Base-by-base conservation (phyloP, 2,888 invertebrate genomes). In the Melitaea athalia region DNA sequence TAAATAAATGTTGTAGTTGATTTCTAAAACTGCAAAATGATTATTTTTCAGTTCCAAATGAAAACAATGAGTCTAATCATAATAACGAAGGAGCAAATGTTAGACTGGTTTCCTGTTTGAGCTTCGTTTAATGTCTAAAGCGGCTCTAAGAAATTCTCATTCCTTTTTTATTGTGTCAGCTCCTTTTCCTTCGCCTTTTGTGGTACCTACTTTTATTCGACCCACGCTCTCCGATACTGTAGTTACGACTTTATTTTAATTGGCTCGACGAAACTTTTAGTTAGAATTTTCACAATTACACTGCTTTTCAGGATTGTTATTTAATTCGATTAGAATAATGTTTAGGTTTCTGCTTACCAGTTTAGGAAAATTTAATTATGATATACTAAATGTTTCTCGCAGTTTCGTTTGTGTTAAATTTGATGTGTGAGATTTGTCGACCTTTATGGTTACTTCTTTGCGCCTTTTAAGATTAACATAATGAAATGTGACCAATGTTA, bases 1-100 rank as follows among this genome's bases (percentile, higher is more conserved):
- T 45, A 45, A 4, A 10, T 12, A 45, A 14, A 14, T 45, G 8
- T 45, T 45, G 11, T 43, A 43, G 11, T 33, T 14, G 53, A 17
- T 65, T 50, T 59, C 6, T 43, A 14, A 31, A 60, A 55, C 47
- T 67, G n/a, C 38, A 62, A 52, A 65, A 43, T 55, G 49, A 42
- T 57, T 24, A 62, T 10, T 65, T 79, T 80, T 71, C 78, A 79
- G 79, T 78, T 77, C 77, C 79, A 79, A 81, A 81, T 80, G 78
- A 79, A 83, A 84, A 84, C 84, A 84, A 84, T 83, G 80, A 81
- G 78, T 82, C 81, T 79, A 79, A 83, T 83, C 79, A 82, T 79
- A 80, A 82, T 79, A 78, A 67, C 55, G 67, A 80, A 78, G 75
- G 77, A 76, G 70, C 73, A 74, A 76, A 76, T 74, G 72, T 72